Evolutionary conservation across 2,797 vertebrate genomes (phyloP).

Genomic region (Mus caroli): DNA sequence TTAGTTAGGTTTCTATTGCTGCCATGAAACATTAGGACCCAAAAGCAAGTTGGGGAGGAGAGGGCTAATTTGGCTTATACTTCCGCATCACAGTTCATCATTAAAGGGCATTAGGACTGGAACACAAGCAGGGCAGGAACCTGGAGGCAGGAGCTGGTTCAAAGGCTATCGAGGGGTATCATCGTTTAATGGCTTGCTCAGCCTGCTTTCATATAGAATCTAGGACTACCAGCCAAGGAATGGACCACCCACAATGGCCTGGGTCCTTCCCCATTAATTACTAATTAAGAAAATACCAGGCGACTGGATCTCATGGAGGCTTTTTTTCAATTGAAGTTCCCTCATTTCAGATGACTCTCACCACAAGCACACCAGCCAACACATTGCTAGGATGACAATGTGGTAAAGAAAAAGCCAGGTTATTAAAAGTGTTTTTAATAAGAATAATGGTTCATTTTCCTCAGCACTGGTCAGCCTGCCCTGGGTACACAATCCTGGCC

Average conservation of each 20-base stretch:
- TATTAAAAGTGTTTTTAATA: slow-evolving; percentile 1
- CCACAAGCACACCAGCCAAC: not conserved
- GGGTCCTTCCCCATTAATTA: not conserved
- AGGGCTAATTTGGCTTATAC: not conserved
- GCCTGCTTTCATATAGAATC: not conserved
- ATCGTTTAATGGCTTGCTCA: not conserved
- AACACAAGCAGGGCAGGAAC: not conserved
- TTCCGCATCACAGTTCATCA: not conserved
- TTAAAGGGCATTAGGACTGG: not conserved
- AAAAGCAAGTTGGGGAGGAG: not conserved
- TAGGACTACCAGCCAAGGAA: not conserved
- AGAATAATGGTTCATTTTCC: not conserved
- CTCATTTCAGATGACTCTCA: too few species aligned
- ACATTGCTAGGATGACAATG: not conserved
- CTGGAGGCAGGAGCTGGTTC: not conserved
- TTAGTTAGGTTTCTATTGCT: not conserved
- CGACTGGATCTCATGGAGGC: not conserved
- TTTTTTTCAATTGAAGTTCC: not conserved
- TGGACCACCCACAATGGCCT: too few species aligned
- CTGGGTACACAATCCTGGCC: not conserved
- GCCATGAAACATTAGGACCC: not conserved
- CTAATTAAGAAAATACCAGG: not conserved
- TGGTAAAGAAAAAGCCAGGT: not conserved
- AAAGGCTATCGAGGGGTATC: not conserved
- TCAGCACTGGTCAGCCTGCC: not conserved